Base-by-base conservation (phyloP, 2,797 vertebrate species). In the Loris lydekkerianus region DNA sequence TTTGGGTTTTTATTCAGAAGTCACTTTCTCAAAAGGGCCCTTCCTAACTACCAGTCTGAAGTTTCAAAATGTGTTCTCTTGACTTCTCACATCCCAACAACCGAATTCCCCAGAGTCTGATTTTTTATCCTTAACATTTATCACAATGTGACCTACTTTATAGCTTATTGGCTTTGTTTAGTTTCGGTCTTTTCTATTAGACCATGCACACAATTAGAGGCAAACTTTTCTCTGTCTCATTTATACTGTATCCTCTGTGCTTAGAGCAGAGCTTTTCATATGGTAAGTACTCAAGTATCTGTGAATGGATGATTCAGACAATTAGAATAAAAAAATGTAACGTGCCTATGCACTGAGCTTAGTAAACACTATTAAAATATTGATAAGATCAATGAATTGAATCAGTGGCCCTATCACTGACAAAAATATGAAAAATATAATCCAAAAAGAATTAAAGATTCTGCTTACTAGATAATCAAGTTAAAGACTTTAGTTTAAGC, bases 11-110 rank as follows among this genome's bases (percentile, higher is more conserved):
- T 27, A 61, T 34, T 88, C 29, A 89, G 21, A 65, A 86, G 29
- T 14, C 23, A 60, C 4, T n/a, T 73, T 53, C n/a, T 84, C 29
- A n/a, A 0, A 61, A 40, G 31, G 21, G 27, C 29, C 8, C 81
- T 84, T 25, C 43, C 3, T 61, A 29, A n/a, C 27, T 17, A n/a
- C 13, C 2, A 11, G 46, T 25, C 3, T 73, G 17, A 82, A n/a
- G n/a, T 63, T 89, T 69, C 67, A 58, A 78, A 77, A 53, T 8
- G 43, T 67, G 2, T 4, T 75, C 6, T 73, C 2, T 67, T 7
- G 3, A 1, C 1, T 1, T 73, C 3, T 4, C 6, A 63, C 1
- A 2, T 86, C 29, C 10, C 37, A 49, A 60, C 9, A 43, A 23
- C 23, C 86, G 60, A 89, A 88, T 43, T 56, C 2, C 18, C 34